Evolutionary conservation across 2,113 vertebrate genomes (phyloP).

Genomic region (Noctilio leporinus): DNA sequence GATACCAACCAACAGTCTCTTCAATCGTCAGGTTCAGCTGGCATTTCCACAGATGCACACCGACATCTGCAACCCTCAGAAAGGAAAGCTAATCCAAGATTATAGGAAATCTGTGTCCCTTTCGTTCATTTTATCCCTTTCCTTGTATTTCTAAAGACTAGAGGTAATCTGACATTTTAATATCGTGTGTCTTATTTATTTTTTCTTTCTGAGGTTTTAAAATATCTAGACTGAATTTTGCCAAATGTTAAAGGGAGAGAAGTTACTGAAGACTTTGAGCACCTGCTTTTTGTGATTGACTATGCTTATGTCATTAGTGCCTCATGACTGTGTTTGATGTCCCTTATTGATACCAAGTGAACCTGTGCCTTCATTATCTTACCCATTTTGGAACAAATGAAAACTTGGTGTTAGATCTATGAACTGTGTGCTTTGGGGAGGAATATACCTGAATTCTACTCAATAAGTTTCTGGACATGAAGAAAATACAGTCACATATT

Average conservation of each 20-base stretch:
- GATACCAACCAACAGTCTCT: constrained; percentile 60
- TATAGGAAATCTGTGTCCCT: constrained; percentile 35
- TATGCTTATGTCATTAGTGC: constrained; percentile 68
- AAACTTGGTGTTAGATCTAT: constrained; percentile 59
- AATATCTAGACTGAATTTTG: constrained; percentile 65
- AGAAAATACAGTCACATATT: constrained; percentile 60
- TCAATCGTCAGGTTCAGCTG: constrained; percentile 69
- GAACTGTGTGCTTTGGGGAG: constrained; percentile 59
- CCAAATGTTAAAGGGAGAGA: constrained; percentile 62
- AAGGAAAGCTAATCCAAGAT: constrained; percentile 67
- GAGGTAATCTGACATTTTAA: constrained; percentile 50
- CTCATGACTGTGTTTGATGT: constrained; percentile 66
- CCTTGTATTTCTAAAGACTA: constrained; percentile 34
- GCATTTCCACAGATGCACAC: constrained; percentile 66
- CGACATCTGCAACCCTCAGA: constrained; percentile 60
- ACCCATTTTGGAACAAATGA: constrained; percentile 57
- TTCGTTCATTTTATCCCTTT: constrained; percentile 37
- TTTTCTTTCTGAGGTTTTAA: constrained; percentile 71
- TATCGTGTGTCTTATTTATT: constrained; percentile 55
- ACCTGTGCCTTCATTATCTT: constrained; percentile 78
- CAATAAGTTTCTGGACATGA: constrained; percentile 66
- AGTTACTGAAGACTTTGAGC: constrained; percentile 52
- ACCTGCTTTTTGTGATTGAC: constrained; percentile 57
- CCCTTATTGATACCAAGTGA: constrained; percentile 68
- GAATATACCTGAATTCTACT: constrained; percentile 37